Conservation (phyloP, 2,888 invertebrate genomes). For the Geophilus truncorum region DNA sequence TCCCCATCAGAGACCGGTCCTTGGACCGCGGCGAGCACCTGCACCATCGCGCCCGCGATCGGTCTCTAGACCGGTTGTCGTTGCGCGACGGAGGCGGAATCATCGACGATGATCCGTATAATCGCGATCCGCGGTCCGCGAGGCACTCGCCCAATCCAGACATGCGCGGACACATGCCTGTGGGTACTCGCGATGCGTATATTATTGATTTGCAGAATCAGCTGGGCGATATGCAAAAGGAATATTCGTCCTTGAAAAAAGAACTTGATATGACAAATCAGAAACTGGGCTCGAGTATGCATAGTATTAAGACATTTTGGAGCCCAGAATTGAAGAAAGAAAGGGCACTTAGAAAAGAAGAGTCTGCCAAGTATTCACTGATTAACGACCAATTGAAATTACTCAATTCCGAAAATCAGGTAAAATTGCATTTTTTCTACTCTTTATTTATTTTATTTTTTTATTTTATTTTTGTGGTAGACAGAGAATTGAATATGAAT, state of each 20-base stretch:
- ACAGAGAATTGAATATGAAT: background rate
- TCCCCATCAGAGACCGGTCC: slow-evolving; percentile 63
- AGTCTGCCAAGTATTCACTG: slow-evolving; percentile 92
- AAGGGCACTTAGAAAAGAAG: slow-evolving; percentile 91
- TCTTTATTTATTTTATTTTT: too few relatives aligned
- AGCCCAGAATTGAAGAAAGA: slow-evolving; percentile 99
- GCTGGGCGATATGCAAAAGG: slow-evolving; percentile 89
- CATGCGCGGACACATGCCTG: slow-evolving; percentile 42
- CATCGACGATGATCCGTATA: slow-evolving; percentile 51
- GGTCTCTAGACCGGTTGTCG: slow-evolving; percentile 56
- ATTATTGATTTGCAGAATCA: slow-evolving; percentile 86
- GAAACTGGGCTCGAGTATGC: slow-evolving; percentile 97
- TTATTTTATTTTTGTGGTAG: too few relatives aligned
- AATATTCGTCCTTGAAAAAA: slow-evolving; percentile 83
- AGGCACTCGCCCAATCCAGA: slow-evolving; percentile 66
- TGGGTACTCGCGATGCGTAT: slow-evolving; percentile 57
- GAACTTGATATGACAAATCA: slow-evolving; percentile 94
- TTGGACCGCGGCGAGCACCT: slow-evolving; percentile 44
- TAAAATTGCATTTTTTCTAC: too few relatives aligned
- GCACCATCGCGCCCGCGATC: slow-evolving; percentile 49
- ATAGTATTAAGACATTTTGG: slow-evolving; percentile 99
- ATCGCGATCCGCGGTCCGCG: slow-evolving; percentile 47
- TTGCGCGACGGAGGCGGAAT: slow-evolving; percentile 47
- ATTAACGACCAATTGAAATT: slow-evolving; percentile 94
- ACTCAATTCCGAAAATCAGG: slow-evolving; percentile 95